phyloP scores from a whole-genome alignment of 1,140 invertebrate species.

The Lasioglossum albipes region DNA sequence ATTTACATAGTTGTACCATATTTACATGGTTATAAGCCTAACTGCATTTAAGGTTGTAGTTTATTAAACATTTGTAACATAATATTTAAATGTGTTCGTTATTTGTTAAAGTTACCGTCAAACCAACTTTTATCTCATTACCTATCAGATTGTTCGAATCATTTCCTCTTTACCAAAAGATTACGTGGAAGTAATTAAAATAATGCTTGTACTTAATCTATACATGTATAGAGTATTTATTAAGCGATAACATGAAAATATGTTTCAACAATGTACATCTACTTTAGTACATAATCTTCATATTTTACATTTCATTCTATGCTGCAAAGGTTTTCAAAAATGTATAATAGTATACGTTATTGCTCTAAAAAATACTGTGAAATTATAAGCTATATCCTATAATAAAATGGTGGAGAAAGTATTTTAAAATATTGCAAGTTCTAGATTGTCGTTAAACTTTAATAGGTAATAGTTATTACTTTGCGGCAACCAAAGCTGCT shows the following conservation, averaged over 20 bases:
- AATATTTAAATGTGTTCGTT: constrained; percentile 69
- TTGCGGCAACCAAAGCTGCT: neutral
- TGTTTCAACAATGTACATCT: neutral
- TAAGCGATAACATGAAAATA: neutral
- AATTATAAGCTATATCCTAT: neutral
- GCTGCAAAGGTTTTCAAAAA: neutral
- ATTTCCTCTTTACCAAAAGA: neutral
- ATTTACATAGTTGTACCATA: neutral
- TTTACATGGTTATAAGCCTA: neutral
- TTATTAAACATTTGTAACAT: constrained; percentile 42
- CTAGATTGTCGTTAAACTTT: neutral
- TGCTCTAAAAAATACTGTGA: neutral
- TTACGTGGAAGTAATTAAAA: neutral
- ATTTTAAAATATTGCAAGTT: constrained; percentile 4
- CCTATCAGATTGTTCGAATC: neutral
- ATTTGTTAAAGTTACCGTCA: constrained; percentile 1
- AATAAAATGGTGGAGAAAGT: constrained; percentile 9
- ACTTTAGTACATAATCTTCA: constrained; percentile 16
- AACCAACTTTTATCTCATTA: neutral
- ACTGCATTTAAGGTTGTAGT: neutral
- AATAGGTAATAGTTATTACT: neutral
- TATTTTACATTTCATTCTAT: neutral
- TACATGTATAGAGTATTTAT: neutral
- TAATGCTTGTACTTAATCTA: neutral
- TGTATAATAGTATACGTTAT: neutral